Evolutionary conservation across 2,797 vertebrate genomes (phyloP), one percentile per base, ranked within the genome.

Genomic region (Borostomias antarcticus): DNA sequence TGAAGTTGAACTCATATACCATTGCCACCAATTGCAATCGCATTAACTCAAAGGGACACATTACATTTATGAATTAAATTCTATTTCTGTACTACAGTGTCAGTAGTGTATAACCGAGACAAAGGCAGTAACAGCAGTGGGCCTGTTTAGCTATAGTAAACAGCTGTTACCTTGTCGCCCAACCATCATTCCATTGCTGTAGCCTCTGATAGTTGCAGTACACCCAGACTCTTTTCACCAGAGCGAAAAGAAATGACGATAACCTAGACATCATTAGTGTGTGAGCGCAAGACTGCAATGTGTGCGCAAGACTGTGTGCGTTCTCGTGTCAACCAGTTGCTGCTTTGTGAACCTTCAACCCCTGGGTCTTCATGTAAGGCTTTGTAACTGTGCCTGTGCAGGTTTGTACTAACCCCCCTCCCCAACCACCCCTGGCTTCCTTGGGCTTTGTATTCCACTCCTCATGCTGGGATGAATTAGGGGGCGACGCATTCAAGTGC

Each of bases 401-500:
- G 54, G 79, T 72, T n/a, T n/a, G n/a, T n/a, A n/a, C n/a, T n/a
- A n/a, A n/a, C n/a, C n/a, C n/a, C n/a, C n/a, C n/a, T n/a, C n/a
- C n/a, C n/a, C n/a, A n/a, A n/a, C n/a, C n/a, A n/a, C n/a, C n/a
- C 64, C 58, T 28, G 30, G 74, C 78, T 73, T 77, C 78, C 73
- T 74, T 70, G 67, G 84, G 80, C 87, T 84, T 89, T 86, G 78
- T 84, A 75, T 78, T 73, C 81, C 64, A 75, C 85, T 82, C 75
- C 78, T 80, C 89, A 80, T 61, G 84, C 82, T 77, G 76, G 69
- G 86, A 90, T 90, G 88, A 92, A 88, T 90, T 89, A 85, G 77
- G 82, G 79, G 80, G 79, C 77, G 77, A 84, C 82, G 87, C 84
- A 90, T 93, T 93, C 85, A 92, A 87, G 84, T 82, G 86, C 80